Conservation (phyloP, 2,113 vertebrate genomes). For the Trichechus manatus region DNA sequence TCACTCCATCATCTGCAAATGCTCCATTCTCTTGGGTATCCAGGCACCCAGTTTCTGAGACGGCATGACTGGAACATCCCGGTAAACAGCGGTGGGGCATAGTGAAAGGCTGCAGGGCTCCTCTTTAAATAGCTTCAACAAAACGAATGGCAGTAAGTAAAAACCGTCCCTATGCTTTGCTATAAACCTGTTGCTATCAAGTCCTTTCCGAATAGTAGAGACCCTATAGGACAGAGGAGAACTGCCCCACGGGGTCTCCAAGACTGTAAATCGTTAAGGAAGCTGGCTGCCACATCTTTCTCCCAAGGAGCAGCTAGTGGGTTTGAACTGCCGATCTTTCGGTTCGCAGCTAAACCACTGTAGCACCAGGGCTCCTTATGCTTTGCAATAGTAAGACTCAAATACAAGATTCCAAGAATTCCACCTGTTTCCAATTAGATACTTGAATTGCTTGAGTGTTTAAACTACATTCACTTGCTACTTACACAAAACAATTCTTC, state of each 20-base stretch:
- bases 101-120: slow-evolving; percentile 8
- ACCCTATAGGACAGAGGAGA: background rate
- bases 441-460: slow-evolving; percentile 81
- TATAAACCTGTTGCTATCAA: background rate
- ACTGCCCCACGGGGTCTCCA: background rate
- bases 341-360: background rate
- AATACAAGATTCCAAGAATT: slow-evolving; percentile 80
- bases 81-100: background rate
- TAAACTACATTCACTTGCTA: slow-evolving; percentile 83
- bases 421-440: slow-evolving; percentile 86
- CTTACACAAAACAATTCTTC: slow-evolving; percentile 83
- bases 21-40: background rate
- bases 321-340: background rate
- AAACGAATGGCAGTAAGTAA: slow-evolving; percentile 72
- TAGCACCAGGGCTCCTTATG: background rate
- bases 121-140: slow-evolving; percentile 2
- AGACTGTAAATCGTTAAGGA: background rate
- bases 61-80: background rate
- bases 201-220: background rate
- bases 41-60: background rate
- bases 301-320: background rate
- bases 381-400: slow-evolving; percentile 76
- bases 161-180: slow-evolving; percentile 64
- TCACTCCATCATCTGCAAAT: background rate
- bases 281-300: background rate